These are phyloP conservation scores for Esox lucius DNA, from an alignment of 2,797 vertebrate species.

Conservation along the genomic window DNA sequence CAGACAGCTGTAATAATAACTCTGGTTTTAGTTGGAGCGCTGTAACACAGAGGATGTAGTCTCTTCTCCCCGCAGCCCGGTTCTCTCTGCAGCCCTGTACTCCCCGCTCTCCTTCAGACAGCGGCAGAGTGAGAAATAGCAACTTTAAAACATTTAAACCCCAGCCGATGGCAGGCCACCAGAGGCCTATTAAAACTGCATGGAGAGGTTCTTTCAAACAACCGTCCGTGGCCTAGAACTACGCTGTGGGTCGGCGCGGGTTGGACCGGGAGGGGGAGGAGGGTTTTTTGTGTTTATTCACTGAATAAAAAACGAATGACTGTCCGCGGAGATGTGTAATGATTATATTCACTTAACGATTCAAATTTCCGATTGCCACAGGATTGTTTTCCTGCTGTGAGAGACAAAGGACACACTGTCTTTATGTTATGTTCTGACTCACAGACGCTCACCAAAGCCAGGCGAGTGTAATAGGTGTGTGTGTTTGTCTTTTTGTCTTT, in stretches of 20 bases:
- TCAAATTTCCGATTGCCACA: too few species aligned
- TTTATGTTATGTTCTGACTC: too few species aligned
- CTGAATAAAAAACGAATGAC: neutral
- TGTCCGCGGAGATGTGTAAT: neutral
- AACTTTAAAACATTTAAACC: constrained; percentile 69
- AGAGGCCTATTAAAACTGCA: constrained; percentile 67
- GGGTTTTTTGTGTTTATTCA: constrained; percentile 7
- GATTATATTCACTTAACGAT: too few species aligned
- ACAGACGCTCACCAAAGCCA: too few species aligned
- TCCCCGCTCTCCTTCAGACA: constrained; percentile 24
- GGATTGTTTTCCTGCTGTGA: too few species aligned
- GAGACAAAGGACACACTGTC: too few species aligned
- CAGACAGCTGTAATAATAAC: neutral
- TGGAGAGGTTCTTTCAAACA: constrained; percentile 38
- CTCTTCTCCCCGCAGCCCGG: too few species aligned
- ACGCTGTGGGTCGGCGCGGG: too few species aligned
- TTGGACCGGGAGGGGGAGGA: too few species aligned
- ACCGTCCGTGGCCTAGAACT: constrained; percentile 25
- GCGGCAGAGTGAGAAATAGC: constrained; percentile 52
- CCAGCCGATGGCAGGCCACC: constrained; percentile 51
- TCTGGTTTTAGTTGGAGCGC: constrained; percentile 27
- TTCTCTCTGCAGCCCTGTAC: neutral
- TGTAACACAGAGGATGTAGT: constrained; percentile 2
- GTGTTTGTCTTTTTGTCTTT: neutral
- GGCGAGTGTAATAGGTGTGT: neutral